These are phyloP conservation scores for Mustela lutreola DNA, from an alignment of 2,113 vertebrate species.

Conservation along the genomic window DNA sequence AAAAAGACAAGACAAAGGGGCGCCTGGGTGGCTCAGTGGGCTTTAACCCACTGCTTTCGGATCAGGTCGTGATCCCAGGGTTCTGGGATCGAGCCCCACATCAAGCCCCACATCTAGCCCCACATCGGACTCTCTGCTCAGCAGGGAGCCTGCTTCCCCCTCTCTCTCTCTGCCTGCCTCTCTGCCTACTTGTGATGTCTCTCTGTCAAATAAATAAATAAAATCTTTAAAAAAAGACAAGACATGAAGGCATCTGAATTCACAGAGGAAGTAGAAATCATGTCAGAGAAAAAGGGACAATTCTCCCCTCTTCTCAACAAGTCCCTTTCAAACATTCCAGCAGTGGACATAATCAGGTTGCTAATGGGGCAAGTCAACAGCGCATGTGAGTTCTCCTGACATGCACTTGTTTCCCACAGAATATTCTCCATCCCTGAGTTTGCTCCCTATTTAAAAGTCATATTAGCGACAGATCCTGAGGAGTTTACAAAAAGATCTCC, in stretches of 20 bases:
- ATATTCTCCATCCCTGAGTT: background rate
- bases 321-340: background rate
- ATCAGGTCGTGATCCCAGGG: too few relatives aligned
- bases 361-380: background rate
- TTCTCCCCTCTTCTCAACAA: background rate
- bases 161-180: too few relatives aligned
- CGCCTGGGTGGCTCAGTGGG: too few relatives aligned
- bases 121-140: too few relatives aligned
- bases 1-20: background rate
- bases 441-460: background rate
- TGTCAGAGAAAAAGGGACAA: background rate
- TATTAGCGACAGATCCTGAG: background rate
- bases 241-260: constrained; percentile 2
- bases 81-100: too few relatives aligned
- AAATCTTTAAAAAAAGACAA: background rate
- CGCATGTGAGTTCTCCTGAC: background rate
- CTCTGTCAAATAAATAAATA: too few relatives aligned
- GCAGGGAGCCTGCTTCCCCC: too few relatives aligned
- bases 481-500: background rate
- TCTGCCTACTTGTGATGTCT: too few relatives aligned
- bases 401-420: background rate
- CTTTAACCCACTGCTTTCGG: too few relatives aligned
- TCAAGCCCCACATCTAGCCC: too few relatives aligned
- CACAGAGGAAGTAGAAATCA: background rate
- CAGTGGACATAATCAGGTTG: background rate